phyloP scores from a whole-genome alignment of 2,888 invertebrate genomes.

The Drosophila basisetae region DNA sequence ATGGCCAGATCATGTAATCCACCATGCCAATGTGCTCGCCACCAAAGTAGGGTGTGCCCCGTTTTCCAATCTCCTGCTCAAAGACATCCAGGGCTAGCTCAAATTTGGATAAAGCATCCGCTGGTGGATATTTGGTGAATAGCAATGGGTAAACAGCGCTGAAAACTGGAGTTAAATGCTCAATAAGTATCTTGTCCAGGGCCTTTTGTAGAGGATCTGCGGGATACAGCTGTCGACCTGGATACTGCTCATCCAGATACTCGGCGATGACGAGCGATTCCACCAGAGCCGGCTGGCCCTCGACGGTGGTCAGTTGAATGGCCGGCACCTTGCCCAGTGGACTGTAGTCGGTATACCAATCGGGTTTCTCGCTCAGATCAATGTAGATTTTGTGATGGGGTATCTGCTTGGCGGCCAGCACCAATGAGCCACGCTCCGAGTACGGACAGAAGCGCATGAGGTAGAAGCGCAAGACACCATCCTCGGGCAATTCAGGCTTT shows the following conservation, averaged over 20 bases:
- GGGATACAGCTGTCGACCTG: conserved; percentile 88
- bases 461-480: conserved; percentile 90
- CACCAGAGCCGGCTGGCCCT: conserved; percentile 87
- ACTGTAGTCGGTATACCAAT: conserved; percentile 91
- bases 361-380: conserved; percentile 91
- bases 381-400: conserved; percentile 91
- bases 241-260: conserved; percentile 92
- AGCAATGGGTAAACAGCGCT: conserved; percentile 81
- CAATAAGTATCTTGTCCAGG: conserved; percentile 84
- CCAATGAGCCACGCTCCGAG: conserved; percentile 91
- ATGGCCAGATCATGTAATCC: conserved; percentile 94
- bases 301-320: conserved; percentile 88
- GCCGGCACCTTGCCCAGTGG: conserved; percentile 91
- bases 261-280: conserved; percentile 93
- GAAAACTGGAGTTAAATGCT: conserved; percentile 79
- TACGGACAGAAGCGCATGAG: conserved; percentile 95
- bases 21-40: conserved; percentile 91
- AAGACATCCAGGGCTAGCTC: conserved; percentile 87
- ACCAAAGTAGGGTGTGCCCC: conserved; percentile 89
- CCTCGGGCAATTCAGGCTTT: conserved; percentile 87
- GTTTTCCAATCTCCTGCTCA: conserved; percentile 88
- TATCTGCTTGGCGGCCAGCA: conserved; percentile 91
- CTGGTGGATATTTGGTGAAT: conserved; percentile 58
- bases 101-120: conserved; percentile 67
- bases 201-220: conserved; percentile 84